These are phyloP conservation scores for Enteromius viviparus DNA, from an alignment of 2,797 vertebrate genomes.

Conservation along the genomic window DNA sequence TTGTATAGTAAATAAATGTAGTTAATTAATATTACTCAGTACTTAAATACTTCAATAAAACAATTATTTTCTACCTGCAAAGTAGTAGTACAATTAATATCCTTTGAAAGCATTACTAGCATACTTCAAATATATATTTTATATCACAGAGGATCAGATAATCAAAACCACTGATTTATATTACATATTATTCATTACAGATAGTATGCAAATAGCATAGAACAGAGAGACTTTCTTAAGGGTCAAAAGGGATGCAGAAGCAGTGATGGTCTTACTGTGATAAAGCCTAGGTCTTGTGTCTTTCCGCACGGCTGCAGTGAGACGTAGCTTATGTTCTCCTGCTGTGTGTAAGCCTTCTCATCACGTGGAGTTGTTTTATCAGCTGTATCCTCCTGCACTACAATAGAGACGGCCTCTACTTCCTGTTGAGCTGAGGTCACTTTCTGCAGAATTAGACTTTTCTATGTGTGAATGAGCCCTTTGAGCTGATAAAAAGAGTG, in stretches of 20 bases:
- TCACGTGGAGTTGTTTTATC: neutral
- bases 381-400: slow-evolving; percentile 10
- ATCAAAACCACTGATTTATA: neutral
- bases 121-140: neutral
- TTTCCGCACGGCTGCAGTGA: slow-evolving; percentile 1
- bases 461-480: neutral
- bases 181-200: neutral
- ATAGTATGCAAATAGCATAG: neutral
- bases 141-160: neutral
- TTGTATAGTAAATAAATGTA: too few relatives aligned
- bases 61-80: too few relatives aligned
- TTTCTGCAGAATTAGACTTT: slow-evolving; percentile 32
- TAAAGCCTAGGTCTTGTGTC: slow-evolving; percentile 41
- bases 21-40: too few relatives aligned
- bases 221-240: neutral
- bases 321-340: neutral
- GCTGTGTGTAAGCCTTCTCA: slow-evolving; percentile 10
- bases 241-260: neutral
- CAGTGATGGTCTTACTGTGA: slow-evolving; percentile 56
- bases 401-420: neutral
- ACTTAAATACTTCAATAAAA: too few relatives aligned
- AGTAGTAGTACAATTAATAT: neutral
- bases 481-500: slow-evolving; percentile 30
- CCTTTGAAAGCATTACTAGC: neutral
- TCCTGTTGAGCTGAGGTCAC: slow-evolving; percentile 21